Evolutionary conservation across 2,113 vertebrate species (phyloP), one percentile per base, ranked within the genome.

Genomic region (Amphilophus citrinellus): DNA sequence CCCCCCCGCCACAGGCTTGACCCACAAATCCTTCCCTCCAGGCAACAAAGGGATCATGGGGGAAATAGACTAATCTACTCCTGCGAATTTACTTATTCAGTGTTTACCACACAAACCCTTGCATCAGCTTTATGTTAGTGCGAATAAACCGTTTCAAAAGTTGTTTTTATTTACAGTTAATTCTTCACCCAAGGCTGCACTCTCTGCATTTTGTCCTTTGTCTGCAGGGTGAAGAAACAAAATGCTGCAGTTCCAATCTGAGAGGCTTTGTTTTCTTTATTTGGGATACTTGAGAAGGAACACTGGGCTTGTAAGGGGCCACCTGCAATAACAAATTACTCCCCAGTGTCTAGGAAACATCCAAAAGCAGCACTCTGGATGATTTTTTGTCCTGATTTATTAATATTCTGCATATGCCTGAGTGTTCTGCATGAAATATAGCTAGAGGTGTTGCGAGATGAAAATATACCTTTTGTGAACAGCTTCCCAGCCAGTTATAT

Each of bases 311-410:
- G 88, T 87, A 88, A 87, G 75, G 17, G 77, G 80, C 91, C 93
- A 94, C 92, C 92, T 93, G 91, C 90, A 92, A 92, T 88, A 93
- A 90, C 87, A 91, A 80, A 91, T 90, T 4, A 88, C 91, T 92
- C 92, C 89, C 91, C 18, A 44, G 91, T 77, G 91, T 88, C 66
- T 47, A 85, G 77, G 88, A 91, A 92, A 85, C 85, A 93, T 89
- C 90, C 83, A 93, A 90, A 85, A 92, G 83, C 85, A 88, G 80
- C 83, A 77, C 76, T 77, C 39, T 57, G 66, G 71, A 76, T 90
- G 84, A 86, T 85, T 89, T 89, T 89, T 79, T 79, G n/a, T 82
- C 61, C 80, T 84, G 85, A 93, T 93, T 91, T 95, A 91, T 94
- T 89, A 76, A 87, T 89, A 88, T 81, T 86, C 66, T 80, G 79